Evolutionary conservation across 2,797 vertebrate genomes (phyloP).

Genomic region (Bradypodion pumilum): DNA sequence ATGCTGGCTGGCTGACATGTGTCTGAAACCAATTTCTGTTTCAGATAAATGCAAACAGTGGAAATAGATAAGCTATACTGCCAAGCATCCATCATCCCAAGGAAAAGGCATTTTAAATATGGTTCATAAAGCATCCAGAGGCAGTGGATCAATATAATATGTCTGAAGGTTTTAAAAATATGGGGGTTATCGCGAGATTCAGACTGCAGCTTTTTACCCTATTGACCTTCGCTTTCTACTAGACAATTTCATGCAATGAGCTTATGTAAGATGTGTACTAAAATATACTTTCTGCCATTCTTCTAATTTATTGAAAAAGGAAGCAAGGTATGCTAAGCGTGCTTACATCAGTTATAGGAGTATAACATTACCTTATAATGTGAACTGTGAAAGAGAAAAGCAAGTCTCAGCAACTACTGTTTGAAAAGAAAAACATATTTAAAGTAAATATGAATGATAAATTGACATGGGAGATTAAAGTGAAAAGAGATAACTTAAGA

Average conservation of each 20-base stretch:
- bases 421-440: too few species aligned
- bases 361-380: background rate
- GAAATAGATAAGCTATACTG: conserved; percentile 29
- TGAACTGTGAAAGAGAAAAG: background rate
- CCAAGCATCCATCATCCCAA: conserved; percentile 37
- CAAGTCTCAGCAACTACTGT: background rate
- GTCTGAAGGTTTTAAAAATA: conserved; percentile 31
- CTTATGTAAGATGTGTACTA: conserved; percentile 40
- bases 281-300: background rate
- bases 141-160: conserved; percentile 47
- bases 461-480: too few species aligned
- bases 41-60: conserved; percentile 31
- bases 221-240: conserved; percentile 48
- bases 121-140: conserved; percentile 49
- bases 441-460: too few species aligned
- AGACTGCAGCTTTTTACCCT: conserved; percentile 54
- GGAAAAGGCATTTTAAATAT: background rate
- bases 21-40: conserved; percentile 43
- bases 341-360: too few species aligned
- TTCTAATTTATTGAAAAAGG: background rate
- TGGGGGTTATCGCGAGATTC: conserved; percentile 36
- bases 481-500: too few species aligned
- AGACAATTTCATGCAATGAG: conserved; percentile 55
- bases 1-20: conserved; percentile 19
- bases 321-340: background rate